phyloP scores from a whole-genome alignment of 2,797 vertebrate genomes.

The Columba guinea region DNA sequence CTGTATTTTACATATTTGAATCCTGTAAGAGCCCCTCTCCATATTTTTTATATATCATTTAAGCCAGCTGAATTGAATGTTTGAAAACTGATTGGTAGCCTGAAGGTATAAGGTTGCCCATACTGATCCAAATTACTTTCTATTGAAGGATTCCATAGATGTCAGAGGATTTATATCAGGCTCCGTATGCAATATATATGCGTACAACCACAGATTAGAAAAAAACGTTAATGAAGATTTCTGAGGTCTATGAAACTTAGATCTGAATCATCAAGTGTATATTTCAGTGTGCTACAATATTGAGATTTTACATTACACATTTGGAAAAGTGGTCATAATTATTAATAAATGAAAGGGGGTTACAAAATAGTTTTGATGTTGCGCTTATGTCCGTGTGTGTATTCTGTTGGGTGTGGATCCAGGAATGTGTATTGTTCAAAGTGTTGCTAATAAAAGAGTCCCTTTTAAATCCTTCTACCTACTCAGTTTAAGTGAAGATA shows the following conservation, averaged over 20 bases:
- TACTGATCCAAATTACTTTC: constrained; percentile 11
- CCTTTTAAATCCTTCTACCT: not conserved
- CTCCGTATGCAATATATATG: not conserved
- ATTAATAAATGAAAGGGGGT: not conserved
- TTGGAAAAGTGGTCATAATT: not conserved
- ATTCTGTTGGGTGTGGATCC: not conserved
- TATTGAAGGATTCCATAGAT: not conserved
- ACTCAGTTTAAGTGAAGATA: not conserved
- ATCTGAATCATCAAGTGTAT: accelerated
- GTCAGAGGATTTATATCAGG: not conserved
- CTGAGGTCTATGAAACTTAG: not conserved
- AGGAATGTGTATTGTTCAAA: not conserved
- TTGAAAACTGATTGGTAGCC: constrained; percentile 20
- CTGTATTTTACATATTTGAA: constrained; percentile 29
- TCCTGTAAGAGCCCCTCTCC: not conserved
- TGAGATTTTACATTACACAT: not conserved
- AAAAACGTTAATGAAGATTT: not conserved
- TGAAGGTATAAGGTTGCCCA: not conserved
- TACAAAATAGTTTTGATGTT: not conserved
- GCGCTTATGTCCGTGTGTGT: not conserved
- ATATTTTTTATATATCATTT: not conserved
- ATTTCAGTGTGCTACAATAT: not conserved
- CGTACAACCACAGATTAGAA: not conserved
- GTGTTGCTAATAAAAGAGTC: not conserved
- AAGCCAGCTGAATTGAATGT: constrained; percentile 3